Base-by-base conservation (phyloP, 2,888 invertebrate species). In the Amphiduros pacificus region DNA sequence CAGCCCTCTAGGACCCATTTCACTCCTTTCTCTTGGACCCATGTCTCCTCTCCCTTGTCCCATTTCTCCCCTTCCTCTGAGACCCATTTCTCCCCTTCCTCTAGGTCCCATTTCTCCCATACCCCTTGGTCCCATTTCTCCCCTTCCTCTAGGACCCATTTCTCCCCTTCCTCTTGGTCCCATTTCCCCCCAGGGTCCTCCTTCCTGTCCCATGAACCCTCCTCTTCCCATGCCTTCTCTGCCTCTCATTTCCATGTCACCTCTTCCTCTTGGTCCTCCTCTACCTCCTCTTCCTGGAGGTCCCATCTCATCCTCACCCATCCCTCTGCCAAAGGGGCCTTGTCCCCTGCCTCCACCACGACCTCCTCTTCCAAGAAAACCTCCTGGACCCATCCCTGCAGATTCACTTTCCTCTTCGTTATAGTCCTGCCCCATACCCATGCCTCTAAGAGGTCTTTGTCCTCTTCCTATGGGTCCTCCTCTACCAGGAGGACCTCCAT, bases 341-440 rank as follows among this genome's bases (percentile, higher is more conserved):
- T 27, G 58, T 5, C 58, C 51, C 36, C 22, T 51, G 11, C 17
- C 22, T 52, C 60, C 60, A 28, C 49, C 49, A 11, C 49, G 55
- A 27, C 40, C 55, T 29, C 20, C 29, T 11, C n/a, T 24, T 17
- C 52, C 59, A 11, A 27, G 28, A 40, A 6, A 26, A 1, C 40
- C 51, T 3, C n/a, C 57, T 49, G 14, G 57, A 24, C 28, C 57
- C 48, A 57, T 49, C 22, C 9, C 22, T 1, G 11, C 36, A 6
- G 11, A 6, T 54, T 27, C 9, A 20, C 41, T 41, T 17, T 20
- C 22, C 6, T 24, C 20, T 17, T 31, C 56, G 22, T 28, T 22
- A 1, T 24, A 20, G 9, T 41, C 56, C 5, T 27, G 58, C 17
- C 50, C 58, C 24, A 32, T 14, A 14, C 49, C 44, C 40, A 22